Evolutionary conservation across 2,888 invertebrate genomes (phyloP).

Genomic region (Drosophila demipolita): DNA sequence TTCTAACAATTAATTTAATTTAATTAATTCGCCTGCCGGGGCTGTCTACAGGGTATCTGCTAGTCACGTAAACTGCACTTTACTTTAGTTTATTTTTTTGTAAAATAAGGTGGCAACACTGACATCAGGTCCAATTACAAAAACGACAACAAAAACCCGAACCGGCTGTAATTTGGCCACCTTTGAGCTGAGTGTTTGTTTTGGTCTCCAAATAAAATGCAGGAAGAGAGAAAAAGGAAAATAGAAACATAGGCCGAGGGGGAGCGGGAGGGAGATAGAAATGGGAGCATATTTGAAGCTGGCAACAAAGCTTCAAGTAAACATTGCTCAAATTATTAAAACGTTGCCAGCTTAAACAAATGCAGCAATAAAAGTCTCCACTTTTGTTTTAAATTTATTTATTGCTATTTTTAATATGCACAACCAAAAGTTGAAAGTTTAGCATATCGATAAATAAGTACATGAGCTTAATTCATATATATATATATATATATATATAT

Average conservation of each 20-base stretch:
- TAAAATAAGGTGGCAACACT: conserved; percentile 73
- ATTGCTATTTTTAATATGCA: background rate
- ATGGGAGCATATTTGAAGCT: background rate
- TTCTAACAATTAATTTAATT: no score
- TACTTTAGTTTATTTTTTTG: background rate
- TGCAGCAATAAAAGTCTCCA: conserved; percentile 1
- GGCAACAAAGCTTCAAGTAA: conserved; percentile 30
- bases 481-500: conserved; percentile 60
- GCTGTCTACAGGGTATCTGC: background rate
- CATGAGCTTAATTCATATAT: conserved; percentile 60
- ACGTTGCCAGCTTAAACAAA: conserved; percentile 7
- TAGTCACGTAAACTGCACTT: background rate
- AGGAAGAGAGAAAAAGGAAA: no score
- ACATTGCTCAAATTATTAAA: conserved; percentile 19
- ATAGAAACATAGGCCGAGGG: no score
- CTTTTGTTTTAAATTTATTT: background rate
- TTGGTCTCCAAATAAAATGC: conserved; percentile 47
- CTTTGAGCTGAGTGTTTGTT: conserved; percentile 67
- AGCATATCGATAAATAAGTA: conserved; percentile 49
- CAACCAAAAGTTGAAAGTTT: conserved; percentile 43
- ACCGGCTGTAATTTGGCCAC: conserved; percentile 77
- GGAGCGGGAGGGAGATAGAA: no score
- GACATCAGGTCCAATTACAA: conserved; percentile 58
- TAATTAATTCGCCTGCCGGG: background rate
- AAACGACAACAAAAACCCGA: conserved; percentile 31